phyloP scores from a whole-genome alignment of 53 echinoderm and acorn worm species.

The Luidia sarsii region DNA sequence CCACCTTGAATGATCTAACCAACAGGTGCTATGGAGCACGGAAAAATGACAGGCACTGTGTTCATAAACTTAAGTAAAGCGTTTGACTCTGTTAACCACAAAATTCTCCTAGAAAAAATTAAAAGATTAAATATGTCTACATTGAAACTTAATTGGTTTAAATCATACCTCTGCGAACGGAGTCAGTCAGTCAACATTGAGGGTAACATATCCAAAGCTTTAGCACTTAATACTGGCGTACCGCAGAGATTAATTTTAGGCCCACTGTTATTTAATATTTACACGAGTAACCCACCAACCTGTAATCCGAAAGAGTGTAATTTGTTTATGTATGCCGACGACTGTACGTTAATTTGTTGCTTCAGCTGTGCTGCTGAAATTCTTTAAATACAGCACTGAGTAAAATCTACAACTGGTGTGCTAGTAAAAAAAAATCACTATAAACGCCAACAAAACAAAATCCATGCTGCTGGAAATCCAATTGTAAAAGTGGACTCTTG shows the following conservation, averaged over 20 bases:
- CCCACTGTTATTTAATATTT: too few relatives aligned
- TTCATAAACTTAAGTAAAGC: slow-evolving; percentile 39
- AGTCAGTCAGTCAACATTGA: slow-evolving; percentile 17
- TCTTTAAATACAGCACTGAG: not conserved
- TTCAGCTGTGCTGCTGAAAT: not conserved
- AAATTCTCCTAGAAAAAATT: slow-evolving; percentile 8
- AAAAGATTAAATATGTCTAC: slow-evolving; percentile 15
- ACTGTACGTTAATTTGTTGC: slow-evolving; percentile 1
- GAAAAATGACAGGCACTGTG: slow-evolving; percentile 31
- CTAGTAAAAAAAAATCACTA: not conserved
- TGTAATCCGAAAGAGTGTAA: not conserved
- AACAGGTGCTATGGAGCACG: slow-evolving; percentile 22
- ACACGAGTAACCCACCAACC: too few relatives aligned
- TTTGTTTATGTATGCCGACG: slow-evolving; percentile 40
- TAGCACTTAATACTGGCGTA: not conserved
- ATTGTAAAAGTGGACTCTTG: not conserved
- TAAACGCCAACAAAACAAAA: slow-evolving; percentile 6
- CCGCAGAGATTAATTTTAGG: too few relatives aligned
- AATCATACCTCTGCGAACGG: slow-evolving; percentile 3
- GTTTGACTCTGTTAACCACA: slow-evolving; percentile 25
- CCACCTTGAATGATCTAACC: slow-evolving; percentile 9
- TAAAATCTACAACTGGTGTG: not conserved
- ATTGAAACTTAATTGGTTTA: slow-evolving; percentile 32
- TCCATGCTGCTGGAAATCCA: not conserved
- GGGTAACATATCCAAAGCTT: slow-evolving; percentile 3